A percentile compares a stretch with the other conserved stretches of the same genome.
These are phyloP conservation scores for Bradysia coprophila DNA, from an alignment of 1,140 invertebrate species.

Conservation along the genomic window DNA sequence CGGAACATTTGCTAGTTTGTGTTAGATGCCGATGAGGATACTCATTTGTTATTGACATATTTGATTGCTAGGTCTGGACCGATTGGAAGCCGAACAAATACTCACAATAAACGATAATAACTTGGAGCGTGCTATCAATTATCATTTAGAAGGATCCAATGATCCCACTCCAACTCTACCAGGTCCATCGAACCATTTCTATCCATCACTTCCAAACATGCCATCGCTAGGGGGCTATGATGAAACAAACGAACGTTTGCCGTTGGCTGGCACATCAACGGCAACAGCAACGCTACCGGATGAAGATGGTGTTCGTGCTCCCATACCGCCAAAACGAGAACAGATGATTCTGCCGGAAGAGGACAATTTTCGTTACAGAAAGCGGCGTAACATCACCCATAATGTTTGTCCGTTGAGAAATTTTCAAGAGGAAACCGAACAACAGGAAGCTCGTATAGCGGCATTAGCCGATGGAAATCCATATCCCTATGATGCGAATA, in stretches of 20 bases:
- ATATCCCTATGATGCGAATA: no score
- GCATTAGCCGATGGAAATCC: no score
- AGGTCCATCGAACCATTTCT: not conserved
- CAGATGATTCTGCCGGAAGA: conserved; percentile 20
- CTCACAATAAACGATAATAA: not conserved
- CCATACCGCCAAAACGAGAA: conserved; percentile 19
- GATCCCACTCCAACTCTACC: not conserved
- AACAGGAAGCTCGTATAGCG: not conserved
- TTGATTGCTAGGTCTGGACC: not conserved
- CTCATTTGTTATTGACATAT: not conserved
- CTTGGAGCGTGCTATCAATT: not conserved
- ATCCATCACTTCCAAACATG: not conserved
- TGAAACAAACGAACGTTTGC: no score
- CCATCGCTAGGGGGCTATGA: not conserved
- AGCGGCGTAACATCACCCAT: conserved; percentile 11
- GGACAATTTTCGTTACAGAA: conserved; percentile 13
- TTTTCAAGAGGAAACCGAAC: conserved; percentile 13
- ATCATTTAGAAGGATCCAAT: not conserved
- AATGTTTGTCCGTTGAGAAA: conserved; percentile 14
- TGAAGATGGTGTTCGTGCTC: conserved; percentile 19
- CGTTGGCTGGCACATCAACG: no score
- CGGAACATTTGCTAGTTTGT: no score
- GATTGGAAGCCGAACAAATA: not conserved
- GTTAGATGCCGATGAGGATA: no score
- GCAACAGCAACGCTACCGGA: no score